Base-by-base conservation (phyloP, 1,140 invertebrate genomes). In the Diplogasteroides magnus region DNA sequence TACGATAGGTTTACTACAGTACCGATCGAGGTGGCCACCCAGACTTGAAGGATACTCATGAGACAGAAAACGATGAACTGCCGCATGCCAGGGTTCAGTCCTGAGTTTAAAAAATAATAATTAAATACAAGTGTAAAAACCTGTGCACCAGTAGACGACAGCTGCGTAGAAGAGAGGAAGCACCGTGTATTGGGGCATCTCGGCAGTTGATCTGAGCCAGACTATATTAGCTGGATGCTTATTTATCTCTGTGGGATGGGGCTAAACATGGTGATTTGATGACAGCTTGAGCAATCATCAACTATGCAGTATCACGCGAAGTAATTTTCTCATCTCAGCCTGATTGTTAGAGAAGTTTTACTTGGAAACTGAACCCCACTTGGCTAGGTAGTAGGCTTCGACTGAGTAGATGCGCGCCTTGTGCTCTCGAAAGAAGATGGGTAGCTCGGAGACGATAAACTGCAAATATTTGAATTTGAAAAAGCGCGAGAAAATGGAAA, bases 231-330 rank as follows among this genome's bases (percentile, higher is more conserved):
- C n/a, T n/a, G n/a, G n/a, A n/a, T n/a, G n/a, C n/a, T n/a, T n/a
- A n/a, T n/a, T n/a, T n/a, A n/a, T n/a, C n/a, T n/a, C n/a, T n/a
- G n/a, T 84, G 15, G n/a, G 71, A 76, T 85, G 95, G 97, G 67
- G 90, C 89, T 19, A 95, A 82, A 84, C 93, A 97, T 82, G 96
- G 97, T 0, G 93, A n/a, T n/a, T n/a, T n/a, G n/a, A n/a, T n/a
- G n/a, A n/a, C n/a, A n/a, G n/a, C n/a, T n/a, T n/a, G n/a, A n/a
- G n/a, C n/a, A n/a, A n/a, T n/a, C n/a, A n/a, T n/a, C n/a, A n/a
- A n/a, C n/a, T n/a, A n/a, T n/a, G n/a, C n/a, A n/a, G n/a, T n/a
- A n/a, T n/a, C n/a, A n/a, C 88, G n/a, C n/a, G n/a, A n/a, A n/a
- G n/a, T n/a, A n/a, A n/a, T n/a, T n/a, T n/a, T n/a, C n/a, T n/a